A percentile compares a stretch with the other conserved stretches of the same genome.
These are phyloP conservation scores for Cheilosia grossa DNA, from an alignment of 2,888 invertebrate species.

Conservation along the genomic window DNA sequence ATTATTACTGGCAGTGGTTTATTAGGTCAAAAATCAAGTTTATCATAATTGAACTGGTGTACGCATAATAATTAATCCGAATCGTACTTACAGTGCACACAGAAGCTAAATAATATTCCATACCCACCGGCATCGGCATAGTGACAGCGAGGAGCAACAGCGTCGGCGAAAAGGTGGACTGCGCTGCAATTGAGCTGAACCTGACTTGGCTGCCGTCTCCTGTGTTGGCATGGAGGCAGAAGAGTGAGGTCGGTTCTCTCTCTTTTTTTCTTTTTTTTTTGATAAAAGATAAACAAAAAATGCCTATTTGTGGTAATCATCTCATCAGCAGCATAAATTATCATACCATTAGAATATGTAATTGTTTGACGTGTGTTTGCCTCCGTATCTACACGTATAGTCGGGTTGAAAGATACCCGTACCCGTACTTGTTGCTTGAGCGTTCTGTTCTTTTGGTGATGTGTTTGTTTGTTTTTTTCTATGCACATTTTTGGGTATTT, in stretches of 20 bases:
- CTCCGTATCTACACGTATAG: slow-evolving; percentile 49
- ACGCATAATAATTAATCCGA: slow-evolving; percentile 74
- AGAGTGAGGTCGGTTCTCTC: slow-evolving; percentile 29
- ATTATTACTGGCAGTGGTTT: slow-evolving; percentile 71
- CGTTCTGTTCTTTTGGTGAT: slow-evolving; percentile 38
- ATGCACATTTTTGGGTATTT: slow-evolving; percentile 64
- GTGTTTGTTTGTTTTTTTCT: slow-evolving; percentile 29
- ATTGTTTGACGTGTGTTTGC: slow-evolving; percentile 72
- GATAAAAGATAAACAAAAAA: slow-evolving; percentile 74
- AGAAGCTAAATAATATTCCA: slow-evolving; percentile 51
- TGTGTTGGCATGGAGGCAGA: slow-evolving; percentile 18
- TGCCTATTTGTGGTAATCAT: slow-evolving; percentile 75
- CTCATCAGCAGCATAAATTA: slow-evolving; percentile 75
- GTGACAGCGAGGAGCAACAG: slow-evolving; percentile 64
- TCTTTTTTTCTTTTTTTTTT: slow-evolving; percentile 53
- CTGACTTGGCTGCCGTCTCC: slow-evolving; percentile 26
- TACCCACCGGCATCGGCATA: slow-evolving; percentile 1
- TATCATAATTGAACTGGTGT: slow-evolving; percentile 75
- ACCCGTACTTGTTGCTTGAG: slow-evolving; percentile 56
- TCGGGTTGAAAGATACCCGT: slow-evolving; percentile 11
- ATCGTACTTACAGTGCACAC: slow-evolving; percentile 57
- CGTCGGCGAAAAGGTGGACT: slow-evolving; percentile 60
- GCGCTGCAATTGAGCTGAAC: slow-evolving; percentile 17
- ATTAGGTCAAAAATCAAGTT: slow-evolving; percentile 75
- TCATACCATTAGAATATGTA: slow-evolving; percentile 74